These are phyloP conservation scores for Euura saliciscinereae DNA, from an alignment of 1,140 invertebrate species.

Conservation along the genomic window DNA sequence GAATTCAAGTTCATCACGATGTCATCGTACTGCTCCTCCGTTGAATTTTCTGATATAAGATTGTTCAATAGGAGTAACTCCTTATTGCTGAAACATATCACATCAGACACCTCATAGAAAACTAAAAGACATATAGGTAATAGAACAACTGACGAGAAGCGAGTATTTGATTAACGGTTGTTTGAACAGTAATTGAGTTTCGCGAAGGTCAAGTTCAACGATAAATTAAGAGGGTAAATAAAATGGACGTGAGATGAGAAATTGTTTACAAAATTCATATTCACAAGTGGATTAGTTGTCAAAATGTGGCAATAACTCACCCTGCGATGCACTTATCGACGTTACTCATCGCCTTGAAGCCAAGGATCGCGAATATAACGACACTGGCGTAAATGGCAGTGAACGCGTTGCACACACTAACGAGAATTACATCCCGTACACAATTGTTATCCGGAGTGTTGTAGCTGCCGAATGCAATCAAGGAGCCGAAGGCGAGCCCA, in stretches of 20 bases:
- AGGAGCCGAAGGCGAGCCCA: conserved; percentile 89
- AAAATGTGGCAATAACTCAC: conserved; percentile 59
- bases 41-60: conserved; percentile 59
- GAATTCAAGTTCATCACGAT: conserved; percentile 54
- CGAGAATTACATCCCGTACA: conserved; percentile 86
- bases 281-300: too few species aligned
- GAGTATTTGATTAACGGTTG: too few species aligned
- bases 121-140: too few species aligned
- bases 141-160: too few species aligned
- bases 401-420: conserved; percentile 88
- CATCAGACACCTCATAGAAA: too few species aligned
- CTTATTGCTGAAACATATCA: conserved; percentile 61
- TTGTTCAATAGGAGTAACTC: conserved; percentile 62
- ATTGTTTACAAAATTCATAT: not conserved
- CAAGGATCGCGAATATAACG: conserved; percentile 87
- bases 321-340: conserved; percentile 77
- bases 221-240: conserved; percentile 12
- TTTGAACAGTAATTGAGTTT: too few species aligned
- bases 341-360: conserved; percentile 84
- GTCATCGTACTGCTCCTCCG: conserved; percentile 61
- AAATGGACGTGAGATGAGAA: conserved; percentile 8
- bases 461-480: conserved; percentile 91
- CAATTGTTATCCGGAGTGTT: conserved; percentile 91
- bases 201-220: conserved; percentile 6
- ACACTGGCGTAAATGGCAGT: conserved; percentile 94